phyloP scores from a whole-genome alignment of 2,888 invertebrate species.

The Phymatocera aterrima region DNA sequence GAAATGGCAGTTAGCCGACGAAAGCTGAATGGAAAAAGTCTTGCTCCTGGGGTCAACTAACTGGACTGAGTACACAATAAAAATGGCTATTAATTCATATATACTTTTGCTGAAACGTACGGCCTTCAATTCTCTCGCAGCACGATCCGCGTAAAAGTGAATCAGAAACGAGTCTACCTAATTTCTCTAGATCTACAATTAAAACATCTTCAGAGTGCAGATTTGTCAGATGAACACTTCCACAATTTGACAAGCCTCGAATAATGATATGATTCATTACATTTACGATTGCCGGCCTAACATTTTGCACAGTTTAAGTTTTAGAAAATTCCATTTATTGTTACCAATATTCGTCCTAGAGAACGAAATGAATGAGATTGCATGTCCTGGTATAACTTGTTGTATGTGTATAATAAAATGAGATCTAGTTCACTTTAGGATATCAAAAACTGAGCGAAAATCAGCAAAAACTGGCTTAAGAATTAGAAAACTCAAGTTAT shows the following conservation, averaged over 20 bases:
- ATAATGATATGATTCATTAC: not conserved
- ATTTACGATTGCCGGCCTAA: not conserved
- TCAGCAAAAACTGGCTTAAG: not conserved
- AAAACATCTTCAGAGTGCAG: not conserved
- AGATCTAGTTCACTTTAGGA: conserved; percentile 11
- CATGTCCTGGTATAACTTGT: conserved; percentile 1
- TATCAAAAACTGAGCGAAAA: not conserved
- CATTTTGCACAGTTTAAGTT: not conserved
- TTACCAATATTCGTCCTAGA: not conserved
- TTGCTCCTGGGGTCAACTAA: conserved; percentile 17
- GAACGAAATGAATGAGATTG: not conserved
- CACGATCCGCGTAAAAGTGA: conserved; percentile 22
- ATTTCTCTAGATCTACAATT: conserved; percentile 22
- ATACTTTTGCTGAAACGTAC: conserved; percentile 14
- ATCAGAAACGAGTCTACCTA: conserved; percentile 11
- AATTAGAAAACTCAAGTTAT: not conserved
- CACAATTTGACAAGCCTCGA: not conserved
- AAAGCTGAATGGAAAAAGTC: conserved; percentile 29
- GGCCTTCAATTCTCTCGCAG: conserved; percentile 3
- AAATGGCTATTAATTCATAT: conserved; percentile 23
- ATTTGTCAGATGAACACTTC: not conserved
- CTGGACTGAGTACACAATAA: conserved; percentile 27
- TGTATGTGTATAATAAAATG: not conserved
- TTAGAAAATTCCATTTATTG: not conserved
- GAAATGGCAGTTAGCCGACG: conserved; percentile 10